Percentiles rank a stretch among this genome's conserved stretches.
These are phyloP conservation scores for Oscheius sp. DNA, from an alignment of 2,888 invertebrate genomes.

Conservation along the genomic window DNA sequence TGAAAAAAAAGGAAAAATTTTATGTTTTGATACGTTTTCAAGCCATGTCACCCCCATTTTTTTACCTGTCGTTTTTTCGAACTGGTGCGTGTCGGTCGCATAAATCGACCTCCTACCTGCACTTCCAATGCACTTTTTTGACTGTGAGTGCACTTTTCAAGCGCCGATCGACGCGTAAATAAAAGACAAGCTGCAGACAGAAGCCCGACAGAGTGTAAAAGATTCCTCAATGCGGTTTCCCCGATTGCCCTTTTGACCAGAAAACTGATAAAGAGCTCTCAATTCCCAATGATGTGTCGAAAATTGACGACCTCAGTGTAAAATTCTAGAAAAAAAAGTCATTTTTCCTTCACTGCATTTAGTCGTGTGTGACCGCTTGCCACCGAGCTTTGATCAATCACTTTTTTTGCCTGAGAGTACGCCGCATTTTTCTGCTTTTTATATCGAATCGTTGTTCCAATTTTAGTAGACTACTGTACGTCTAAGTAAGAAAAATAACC, in stretches of 20 bases:
- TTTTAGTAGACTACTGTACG: no score
- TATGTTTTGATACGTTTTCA: background rate
- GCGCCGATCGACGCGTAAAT: slow-evolving; percentile 23
- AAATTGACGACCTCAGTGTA: no score
- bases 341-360: no score
- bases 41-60: no score
- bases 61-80: background rate
- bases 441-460: no score
- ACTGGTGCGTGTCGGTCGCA: slow-evolving; percentile 1
- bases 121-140: slow-evolving; percentile 31
- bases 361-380: no score
- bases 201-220: slow-evolving; percentile 1
- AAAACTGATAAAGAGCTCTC: background rate
- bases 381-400: no score
- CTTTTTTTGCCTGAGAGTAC: no score
- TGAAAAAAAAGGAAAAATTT: slow-evolving; percentile 10
- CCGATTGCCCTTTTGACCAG: background rate
- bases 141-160: slow-evolving; percentile 24
- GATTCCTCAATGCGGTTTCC: background rate
- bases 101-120: slow-evolving; percentile 19
- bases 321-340: no score
- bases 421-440: no score
- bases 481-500: no score
- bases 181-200: slow-evolving; percentile 18
- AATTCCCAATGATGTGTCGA: no score